Conservation (phyloP, 2,113 vertebrate genomes). For the Leiothrix lutea region DNA sequence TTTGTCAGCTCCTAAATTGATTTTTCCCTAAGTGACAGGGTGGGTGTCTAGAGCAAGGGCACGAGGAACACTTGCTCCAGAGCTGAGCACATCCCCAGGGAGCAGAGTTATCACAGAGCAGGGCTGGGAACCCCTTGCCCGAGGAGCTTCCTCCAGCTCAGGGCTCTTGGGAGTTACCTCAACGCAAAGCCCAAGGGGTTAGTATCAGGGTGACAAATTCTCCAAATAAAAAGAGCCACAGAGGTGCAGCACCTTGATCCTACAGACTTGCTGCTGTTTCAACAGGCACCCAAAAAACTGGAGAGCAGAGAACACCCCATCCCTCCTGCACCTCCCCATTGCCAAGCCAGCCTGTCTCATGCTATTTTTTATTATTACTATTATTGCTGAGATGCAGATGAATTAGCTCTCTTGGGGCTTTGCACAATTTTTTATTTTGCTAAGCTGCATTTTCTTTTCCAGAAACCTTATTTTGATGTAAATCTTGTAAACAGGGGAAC, state of each 20-base stretch:
- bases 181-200: not conserved
- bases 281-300: not conserved
- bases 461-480: conserved; percentile 58
- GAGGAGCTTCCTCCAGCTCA: fast-evolving
- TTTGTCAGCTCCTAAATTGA: conserved; percentile 6
- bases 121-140: not conserved
- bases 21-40: not conserved
- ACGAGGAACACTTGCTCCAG: fast-evolving
- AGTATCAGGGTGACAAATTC: fast-evolving
- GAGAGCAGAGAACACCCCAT: not conserved
- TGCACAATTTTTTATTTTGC: conserved; percentile 44
- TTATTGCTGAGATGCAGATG: conserved; percentile 12
- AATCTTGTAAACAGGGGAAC: conserved; percentile 53
- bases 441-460: conserved; percentile 49
- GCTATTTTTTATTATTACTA: not conserved
- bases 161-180: fast-evolving
- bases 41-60: fast-evolving
- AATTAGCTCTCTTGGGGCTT: conserved; percentile 25
- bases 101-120: fast-evolving
- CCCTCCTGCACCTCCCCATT: fast-evolving
- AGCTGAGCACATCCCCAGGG: fast-evolving
- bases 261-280: fast-evolving
- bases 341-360: not conserved
- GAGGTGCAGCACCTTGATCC: not conserved
- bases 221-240: too few relatives aligned